phyloP scores from a whole-genome alignment of 2,888 invertebrate genomes.

The Notodonta ziczac region DNA sequence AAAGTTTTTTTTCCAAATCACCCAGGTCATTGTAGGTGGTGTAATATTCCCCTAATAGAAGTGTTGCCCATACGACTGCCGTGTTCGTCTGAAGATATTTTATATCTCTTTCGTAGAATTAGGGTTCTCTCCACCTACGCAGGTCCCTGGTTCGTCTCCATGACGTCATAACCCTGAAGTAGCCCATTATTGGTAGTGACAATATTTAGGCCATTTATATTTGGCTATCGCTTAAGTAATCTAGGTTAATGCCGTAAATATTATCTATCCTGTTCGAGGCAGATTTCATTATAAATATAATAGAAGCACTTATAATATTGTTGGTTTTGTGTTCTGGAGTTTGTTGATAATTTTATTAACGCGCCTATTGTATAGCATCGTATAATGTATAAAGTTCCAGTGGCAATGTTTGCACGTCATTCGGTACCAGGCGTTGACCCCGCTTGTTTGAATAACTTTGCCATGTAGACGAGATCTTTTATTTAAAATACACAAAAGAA shows the following conservation, averaged over 20 bases:
- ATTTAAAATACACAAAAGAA: background rate
- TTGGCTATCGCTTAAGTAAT: conserved; percentile 25
- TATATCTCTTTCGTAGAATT: background rate
- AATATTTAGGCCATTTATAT: conserved; percentile 32
- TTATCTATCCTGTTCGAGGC: conserved; percentile 7
- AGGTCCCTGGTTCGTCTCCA: background rate
- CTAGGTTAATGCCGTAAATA: conserved; percentile 24
- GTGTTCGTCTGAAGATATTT: too few relatives aligned
- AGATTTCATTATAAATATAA: background rate
- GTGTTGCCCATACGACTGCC: too few relatives aligned
- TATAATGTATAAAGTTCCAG: conserved; percentile 1
- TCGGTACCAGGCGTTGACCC: background rate
- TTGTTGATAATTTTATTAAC: background rate
- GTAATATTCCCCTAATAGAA: too few relatives aligned
- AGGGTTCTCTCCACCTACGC: background rate
- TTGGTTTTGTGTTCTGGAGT: background rate
- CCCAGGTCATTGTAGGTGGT: too few relatives aligned
- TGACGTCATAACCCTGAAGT: background rate
- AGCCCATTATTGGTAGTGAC: conserved; percentile 14
- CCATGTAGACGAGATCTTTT: background rate
- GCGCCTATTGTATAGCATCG: background rate
- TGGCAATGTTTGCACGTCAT: conserved; percentile 6
- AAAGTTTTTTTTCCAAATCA: too few relatives aligned
- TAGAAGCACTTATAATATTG: background rate
- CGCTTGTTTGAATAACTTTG: conserved; percentile 4